A percentile compares a stretch with the other conserved stretches of the same genome.
Evolutionary conservation across 1,140 invertebrate species (phyloP).

Genomic region (Drosophila cardini): DNA sequence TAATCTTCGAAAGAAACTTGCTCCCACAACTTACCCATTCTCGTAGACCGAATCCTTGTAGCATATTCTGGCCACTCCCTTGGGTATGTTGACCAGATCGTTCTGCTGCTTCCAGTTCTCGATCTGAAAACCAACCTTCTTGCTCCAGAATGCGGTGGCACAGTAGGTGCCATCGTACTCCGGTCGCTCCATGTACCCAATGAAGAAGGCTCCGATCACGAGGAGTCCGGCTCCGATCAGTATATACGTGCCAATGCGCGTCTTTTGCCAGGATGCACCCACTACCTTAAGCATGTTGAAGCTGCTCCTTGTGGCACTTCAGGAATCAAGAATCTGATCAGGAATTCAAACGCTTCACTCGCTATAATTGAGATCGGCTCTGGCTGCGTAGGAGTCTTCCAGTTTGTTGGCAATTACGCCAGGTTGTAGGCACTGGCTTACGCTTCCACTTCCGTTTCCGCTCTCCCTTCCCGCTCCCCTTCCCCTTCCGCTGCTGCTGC

Average conservation of each 20-base stretch:
- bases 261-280: slow-evolving; percentile 91
- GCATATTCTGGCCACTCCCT: slow-evolving; percentile 89
- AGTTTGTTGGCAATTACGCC: slow-evolving; percentile 55
- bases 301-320: slow-evolving; percentile 18
- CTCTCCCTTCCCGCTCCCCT: slow-evolving; percentile 50
- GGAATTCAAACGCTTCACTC: slow-evolving; percentile 30
- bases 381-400: slow-evolving; percentile 78
- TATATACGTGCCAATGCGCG: slow-evolving; percentile 89
- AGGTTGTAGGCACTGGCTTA: slow-evolving; percentile 35
- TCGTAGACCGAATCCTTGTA: slow-evolving; percentile 89
- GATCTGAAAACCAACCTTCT: slow-evolving; percentile 88
- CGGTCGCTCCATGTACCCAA: slow-evolving; percentile 88
- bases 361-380: slow-evolving; percentile 80
- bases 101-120: slow-evolving; percentile 92
- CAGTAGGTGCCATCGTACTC: slow-evolving; percentile 89
- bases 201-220: slow-evolving; percentile 88
- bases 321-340: slow-evolving; percentile 3
- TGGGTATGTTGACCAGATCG: slow-evolving; percentile 87
- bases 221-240: slow-evolving; percentile 88
- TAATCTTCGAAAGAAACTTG: background rate
- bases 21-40: slow-evolving; percentile 86
- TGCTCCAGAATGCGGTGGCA: slow-evolving; percentile 89
- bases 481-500: slow-evolving; percentile 16
- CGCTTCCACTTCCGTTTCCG: slow-evolving; percentile 26
- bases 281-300: slow-evolving; percentile 90